A percentile compares a stretch with the other conserved stretches of the same genome.
Evolutionary conservation across 2,797 vertebrate genomes (phyloP).

Genomic region (Hybognathus amarus): DNA sequence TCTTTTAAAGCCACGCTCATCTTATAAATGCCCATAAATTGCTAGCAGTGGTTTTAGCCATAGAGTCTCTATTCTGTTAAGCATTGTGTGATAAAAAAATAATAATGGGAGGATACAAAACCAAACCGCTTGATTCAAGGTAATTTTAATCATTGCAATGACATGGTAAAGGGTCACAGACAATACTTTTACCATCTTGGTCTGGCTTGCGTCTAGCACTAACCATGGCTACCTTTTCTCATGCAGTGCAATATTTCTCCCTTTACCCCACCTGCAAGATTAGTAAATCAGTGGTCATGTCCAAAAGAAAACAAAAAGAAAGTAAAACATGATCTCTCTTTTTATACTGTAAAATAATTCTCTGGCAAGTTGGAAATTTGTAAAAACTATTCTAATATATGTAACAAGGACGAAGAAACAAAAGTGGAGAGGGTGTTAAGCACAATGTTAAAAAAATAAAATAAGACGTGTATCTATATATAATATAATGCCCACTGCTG

Average conservation of each 20-base stretch:
- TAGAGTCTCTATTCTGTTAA: neutral
- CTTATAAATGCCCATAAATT: neutral
- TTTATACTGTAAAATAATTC: constrained; percentile 34
- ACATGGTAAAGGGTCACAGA: constrained; percentile 56
- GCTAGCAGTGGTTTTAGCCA: too few relatives aligned
- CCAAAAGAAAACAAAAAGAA: constrained; percentile 37
- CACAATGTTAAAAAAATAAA: constrained; percentile 25
- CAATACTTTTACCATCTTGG: constrained; percentile 59
- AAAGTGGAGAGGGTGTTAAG: neutral
- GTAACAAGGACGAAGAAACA: neutral
- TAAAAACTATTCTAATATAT: constrained; percentile 19
- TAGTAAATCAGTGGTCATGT: constrained; percentile 61
- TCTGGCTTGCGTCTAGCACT: constrained; percentile 56
- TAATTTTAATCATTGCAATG: constrained; percentile 70
- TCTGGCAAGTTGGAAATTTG: constrained; percentile 2
- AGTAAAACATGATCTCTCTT: constrained; percentile 43
- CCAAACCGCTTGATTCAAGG: constrained; percentile 34
- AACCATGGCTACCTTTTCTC: constrained; percentile 58
- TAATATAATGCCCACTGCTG: constrained; percentile 43
- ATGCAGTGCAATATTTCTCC: constrained; percentile 59
- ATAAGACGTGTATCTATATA: neutral
- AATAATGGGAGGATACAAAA: neutral
- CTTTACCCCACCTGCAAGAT: constrained; percentile 56
- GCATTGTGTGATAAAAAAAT: neutral
- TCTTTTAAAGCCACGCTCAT: neutral